Evolutionary conservation across 2,113 vertebrate genomes (phyloP), one percentile per base, ranked within the genome.

Genomic region (Beaufortia kweichowensis): DNA sequence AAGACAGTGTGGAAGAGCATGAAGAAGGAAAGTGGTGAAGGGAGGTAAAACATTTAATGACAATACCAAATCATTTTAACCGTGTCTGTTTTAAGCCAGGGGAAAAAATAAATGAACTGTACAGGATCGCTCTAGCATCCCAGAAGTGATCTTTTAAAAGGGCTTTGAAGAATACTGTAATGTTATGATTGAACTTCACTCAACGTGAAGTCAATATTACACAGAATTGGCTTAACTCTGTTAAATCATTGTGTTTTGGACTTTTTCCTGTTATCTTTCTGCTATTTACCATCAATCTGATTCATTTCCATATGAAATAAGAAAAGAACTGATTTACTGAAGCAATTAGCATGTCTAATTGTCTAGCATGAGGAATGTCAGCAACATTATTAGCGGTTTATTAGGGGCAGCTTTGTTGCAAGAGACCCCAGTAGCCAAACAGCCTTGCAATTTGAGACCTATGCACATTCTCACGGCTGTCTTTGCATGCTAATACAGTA

Each of bases 311-410:
- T 29, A 70, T 63, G 55, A 55, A 72, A 59, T 72, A 59, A 72
- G 43, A 28, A 59, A 72, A 23, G 4, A 15, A 72, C 6, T 59
- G 35, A 72, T 72, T 72, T 59, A 72, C 55, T 72, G 10, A 59
- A 59, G 69, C 55, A 59, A 72, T 72, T 43, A 59, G 55, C 55
- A 41, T 56, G 69, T 72, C 69, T 72, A 59, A 72, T 72, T 41
- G 69, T 33, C 69, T 26, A 43, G 35, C 6, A 14, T 33, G 26
- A 41, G 4, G 23, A 41, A 57, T 72, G 53, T 59, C 33, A 28
- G 21, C 11, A 43, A 41, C 35, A 33, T 28, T 28, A 72, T 53
- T 21, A 35, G 67, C 17, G 41, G 24, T 48, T 28, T 11, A 69
- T 59, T 59, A 71, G 9, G 5, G 15, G 17, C 33, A 33, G 33